A percentile compares a stretch with the other conserved stretches of the same genome.
Conservation (phyloP, 2,888 invertebrate species). For the Drosophila niveifrons region DNA sequence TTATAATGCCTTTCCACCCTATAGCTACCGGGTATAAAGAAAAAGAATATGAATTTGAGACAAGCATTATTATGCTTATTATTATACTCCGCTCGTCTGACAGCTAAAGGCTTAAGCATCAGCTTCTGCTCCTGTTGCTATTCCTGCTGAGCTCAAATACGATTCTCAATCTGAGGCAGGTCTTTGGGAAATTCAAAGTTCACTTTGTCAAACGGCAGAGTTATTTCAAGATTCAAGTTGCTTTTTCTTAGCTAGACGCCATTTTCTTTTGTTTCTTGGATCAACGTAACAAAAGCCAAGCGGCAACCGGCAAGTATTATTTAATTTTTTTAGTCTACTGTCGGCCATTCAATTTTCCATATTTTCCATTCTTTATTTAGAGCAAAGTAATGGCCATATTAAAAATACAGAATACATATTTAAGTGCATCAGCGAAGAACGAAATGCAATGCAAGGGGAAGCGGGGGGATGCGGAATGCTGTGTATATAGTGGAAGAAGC, state of each 20-base stretch:
- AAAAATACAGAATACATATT: slow-evolving; percentile 75
- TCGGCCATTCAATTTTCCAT: slow-evolving; percentile 61
- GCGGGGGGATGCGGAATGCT: slow-evolving; percentile 13
- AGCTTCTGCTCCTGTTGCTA: slow-evolving; percentile 13
- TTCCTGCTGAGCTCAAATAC: slow-evolving; percentile 51
- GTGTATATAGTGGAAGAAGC: slow-evolving; percentile 44
- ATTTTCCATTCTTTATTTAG: slow-evolving; percentile 48
- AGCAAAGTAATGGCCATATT: slow-evolving; percentile 74
- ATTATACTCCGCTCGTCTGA: slow-evolving; percentile 47
- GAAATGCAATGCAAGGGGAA: slow-evolving; percentile 24
- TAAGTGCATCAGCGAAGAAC: slow-evolving; percentile 62
- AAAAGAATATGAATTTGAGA: slow-evolving; percentile 55
- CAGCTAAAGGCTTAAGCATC: slow-evolving; percentile 58
- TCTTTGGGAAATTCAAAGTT: slow-evolving; percentile 38
- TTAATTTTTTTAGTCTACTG: slow-evolving; percentile 58
- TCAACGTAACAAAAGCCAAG: not conserved
- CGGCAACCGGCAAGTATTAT: slow-evolving; percentile 51
- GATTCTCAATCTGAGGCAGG: slow-evolving; percentile 21
- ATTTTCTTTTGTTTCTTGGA: slow-evolving; percentile 5
- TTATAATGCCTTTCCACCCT: too few relatives aligned
- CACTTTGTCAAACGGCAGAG: slow-evolving; percentile 58
- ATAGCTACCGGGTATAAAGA: too few relatives aligned
- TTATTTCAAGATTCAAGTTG: slow-evolving; percentile 44
- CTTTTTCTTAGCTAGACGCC: slow-evolving; percentile 2
- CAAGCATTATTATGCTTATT: slow-evolving; percentile 72